These are phyloP conservation scores for Papilio machaon DNA, from an alignment of 1,140 invertebrate species.

Conservation along the genomic window DNA sequence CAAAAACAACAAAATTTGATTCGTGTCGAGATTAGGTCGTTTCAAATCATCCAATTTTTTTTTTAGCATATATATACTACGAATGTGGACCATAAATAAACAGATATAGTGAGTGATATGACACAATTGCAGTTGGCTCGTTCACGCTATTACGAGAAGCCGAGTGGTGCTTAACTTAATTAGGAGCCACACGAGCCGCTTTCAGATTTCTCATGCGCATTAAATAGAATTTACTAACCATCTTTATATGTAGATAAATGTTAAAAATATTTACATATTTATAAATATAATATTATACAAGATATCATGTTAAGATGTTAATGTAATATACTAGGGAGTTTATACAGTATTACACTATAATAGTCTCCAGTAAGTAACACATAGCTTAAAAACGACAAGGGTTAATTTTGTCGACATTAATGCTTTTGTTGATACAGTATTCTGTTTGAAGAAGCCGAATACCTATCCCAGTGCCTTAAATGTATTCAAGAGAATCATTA, in stretches of 20 bases:
- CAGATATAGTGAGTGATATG: slow-evolving; percentile 6
- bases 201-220: slow-evolving; percentile 24
- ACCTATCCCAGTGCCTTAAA: too few relatives aligned
- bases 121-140: slow-evolving; percentile 21
- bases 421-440: too few relatives aligned
- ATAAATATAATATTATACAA: too few relatives aligned
- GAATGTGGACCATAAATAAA: neutral
- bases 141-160: slow-evolving; percentile 26
- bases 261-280: neutral
- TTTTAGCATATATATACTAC: neutral
- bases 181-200: slow-evolving; percentile 14
- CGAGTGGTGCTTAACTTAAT: slow-evolving; percentile 33
- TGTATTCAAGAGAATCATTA: too few relatives aligned
- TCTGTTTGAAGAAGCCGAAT: too few relatives aligned
- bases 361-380: too few relatives aligned
- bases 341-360: too few relatives aligned
- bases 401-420: too few relatives aligned
- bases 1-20: too few relatives aligned
- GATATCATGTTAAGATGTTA: too few relatives aligned
- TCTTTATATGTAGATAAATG: neutral
- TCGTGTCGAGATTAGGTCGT: neutral
- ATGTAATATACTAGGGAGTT: too few relatives aligned
- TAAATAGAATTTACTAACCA: slow-evolving; percentile 23
- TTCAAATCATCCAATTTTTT: neutral
- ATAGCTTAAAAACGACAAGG: too few relatives aligned